Percentiles rank a stretch among this genome's conserved stretches.
Conservation (phyloP, 2,797 vertebrate species). For the Valencia hispanica region DNA sequence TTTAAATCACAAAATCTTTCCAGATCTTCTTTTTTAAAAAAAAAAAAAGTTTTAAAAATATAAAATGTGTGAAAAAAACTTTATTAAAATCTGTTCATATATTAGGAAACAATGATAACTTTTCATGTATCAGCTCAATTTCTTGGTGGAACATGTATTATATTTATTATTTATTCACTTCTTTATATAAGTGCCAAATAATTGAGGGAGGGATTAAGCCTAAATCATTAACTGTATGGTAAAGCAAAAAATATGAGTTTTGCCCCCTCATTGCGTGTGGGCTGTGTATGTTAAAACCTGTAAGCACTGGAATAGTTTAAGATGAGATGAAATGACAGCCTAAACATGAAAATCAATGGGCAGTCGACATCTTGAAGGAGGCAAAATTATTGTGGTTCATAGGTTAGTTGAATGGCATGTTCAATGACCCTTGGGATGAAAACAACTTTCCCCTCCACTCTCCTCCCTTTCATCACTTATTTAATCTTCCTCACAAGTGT, state of each 20-base stretch:
- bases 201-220: not conserved
- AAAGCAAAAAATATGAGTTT: not conserved
- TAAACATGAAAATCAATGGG: slow-evolving; percentile 46
- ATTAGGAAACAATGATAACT: too few relatives aligned
- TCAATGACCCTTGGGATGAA: slow-evolving; percentile 29
- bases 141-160: too few relatives aligned
- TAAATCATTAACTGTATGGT: not conserved
- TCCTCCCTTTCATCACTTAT: slow-evolving; percentile 51
- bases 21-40: not conserved
- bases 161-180: not conserved
- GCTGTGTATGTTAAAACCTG: not conserved
- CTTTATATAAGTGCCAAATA: not conserved
- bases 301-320: slow-evolving; percentile 36
- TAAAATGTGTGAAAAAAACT: not conserved
- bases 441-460: slow-evolving; percentile 39
- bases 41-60: not conserved
- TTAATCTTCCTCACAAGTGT: slow-evolving; percentile 52
- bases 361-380: slow-evolving; percentile 49
- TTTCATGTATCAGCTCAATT: too few relatives aligned
- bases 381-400: slow-evolving; percentile 58
- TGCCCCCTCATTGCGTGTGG: slow-evolving; percentile 1
- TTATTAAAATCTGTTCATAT: too few relatives aligned
- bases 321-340: slow-evolving; percentile 48
- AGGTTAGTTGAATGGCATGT: slow-evolving; percentile 66
- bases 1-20: too few relatives aligned